Evolutionary conservation across 2,113 vertebrate species (phyloP), one percentile per base, ranked within the genome.

Genomic region (Tupaia chinensis): DNA sequence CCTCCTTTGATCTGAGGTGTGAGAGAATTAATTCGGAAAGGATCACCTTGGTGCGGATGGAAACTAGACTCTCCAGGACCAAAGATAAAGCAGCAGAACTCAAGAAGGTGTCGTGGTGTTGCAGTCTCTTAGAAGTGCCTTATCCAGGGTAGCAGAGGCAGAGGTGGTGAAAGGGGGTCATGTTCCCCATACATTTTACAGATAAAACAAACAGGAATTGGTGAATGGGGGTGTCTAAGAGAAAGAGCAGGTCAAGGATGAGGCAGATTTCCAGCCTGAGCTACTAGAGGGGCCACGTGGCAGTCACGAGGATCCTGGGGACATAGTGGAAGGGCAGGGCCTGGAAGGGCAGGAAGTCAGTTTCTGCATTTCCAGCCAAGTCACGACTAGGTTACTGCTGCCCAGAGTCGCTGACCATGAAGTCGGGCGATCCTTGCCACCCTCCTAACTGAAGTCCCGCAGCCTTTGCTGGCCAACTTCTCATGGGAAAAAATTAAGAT

Each of bases 1-100:
- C 20, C 11, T 61, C 63, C 23, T 77, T 63, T 54, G 34, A 87
- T 70, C 16, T 23, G 72, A 69, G 3, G 1, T 74, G 1, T 65
- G 34, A 14, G n/a, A 87, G 60, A 58, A 3, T 69, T 86, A 88
- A 78, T 34, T 95, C 89, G 54, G n/a, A 69, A 73, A 94, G 66
- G 29, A 27, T 83, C 54, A 34, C 10, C 56, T 23, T 84, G 72
- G n/a, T 60, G 13, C 81, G 9, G 5, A 2, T 61, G 56, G 54
- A 93, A 89, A 60, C 27, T 12, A 14, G 0, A 5, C 61, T 80
- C 12, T 93, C 5, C 4, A 11, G 61, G 73, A 70, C 69, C 12
- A 25, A 23, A 25, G 54, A 32, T 72, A 3, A 77, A 82, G 23
- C 17, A 53, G 20, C 20, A 80, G 73, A 44, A 82, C 58, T 23